These are phyloP conservation scores for Urosaurus nigricauda DNA, from an alignment of 2,797 vertebrate genomes.

Conservation along the genomic window DNA sequence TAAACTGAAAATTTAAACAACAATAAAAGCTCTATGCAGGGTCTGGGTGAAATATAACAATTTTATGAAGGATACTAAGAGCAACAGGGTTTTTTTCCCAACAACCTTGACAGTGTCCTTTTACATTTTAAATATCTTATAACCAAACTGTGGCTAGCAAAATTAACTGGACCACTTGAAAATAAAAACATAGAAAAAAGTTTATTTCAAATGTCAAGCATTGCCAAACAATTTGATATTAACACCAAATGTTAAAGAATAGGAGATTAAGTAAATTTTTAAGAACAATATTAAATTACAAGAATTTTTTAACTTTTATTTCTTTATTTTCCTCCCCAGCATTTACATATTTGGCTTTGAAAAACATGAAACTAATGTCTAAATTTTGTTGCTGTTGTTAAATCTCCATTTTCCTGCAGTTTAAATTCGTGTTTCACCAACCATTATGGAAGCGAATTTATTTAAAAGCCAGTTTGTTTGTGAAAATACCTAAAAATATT, in stretches of 20 bases:
- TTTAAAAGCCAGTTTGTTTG: constrained; percentile 98
- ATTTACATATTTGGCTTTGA: constrained; percentile 96
- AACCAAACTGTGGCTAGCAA: constrained; percentile 80
- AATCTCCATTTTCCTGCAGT: constrained; percentile 82
- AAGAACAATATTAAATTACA: constrained; percentile 98
- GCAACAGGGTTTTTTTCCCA: constrained; percentile 45
- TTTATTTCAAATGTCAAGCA: constrained; percentile 95
- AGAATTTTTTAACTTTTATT: constrained; percentile 83
- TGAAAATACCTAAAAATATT: constrained; percentile 99
- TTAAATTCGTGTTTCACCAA: constrained; percentile 82
- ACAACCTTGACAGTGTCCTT: constrained; percentile 75
- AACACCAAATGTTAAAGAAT: constrained; percentile 98
- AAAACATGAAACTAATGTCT: constrained; percentile 90
- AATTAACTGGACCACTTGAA: constrained; percentile 84
- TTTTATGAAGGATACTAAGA: constrained; percentile 44
- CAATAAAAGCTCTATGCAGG: constrained; percentile 41
- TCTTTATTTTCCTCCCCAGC: constrained; percentile 82
- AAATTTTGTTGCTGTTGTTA: constrained; percentile 80
- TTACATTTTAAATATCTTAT: constrained; percentile 70
- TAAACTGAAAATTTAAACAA: constrained; percentile 8
- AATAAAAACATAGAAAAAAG: constrained; percentile 91
- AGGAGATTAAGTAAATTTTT: constrained; percentile 94
- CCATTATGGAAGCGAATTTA: constrained; percentile 96
- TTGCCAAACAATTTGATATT: constrained; percentile 93
- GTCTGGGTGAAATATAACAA: constrained; percentile 29